Evolutionary conservation across 1,140 invertebrate species (phyloP), one percentile per base, ranked within the genome.

Genomic region (Ceratosolen fusciceps): DNA sequence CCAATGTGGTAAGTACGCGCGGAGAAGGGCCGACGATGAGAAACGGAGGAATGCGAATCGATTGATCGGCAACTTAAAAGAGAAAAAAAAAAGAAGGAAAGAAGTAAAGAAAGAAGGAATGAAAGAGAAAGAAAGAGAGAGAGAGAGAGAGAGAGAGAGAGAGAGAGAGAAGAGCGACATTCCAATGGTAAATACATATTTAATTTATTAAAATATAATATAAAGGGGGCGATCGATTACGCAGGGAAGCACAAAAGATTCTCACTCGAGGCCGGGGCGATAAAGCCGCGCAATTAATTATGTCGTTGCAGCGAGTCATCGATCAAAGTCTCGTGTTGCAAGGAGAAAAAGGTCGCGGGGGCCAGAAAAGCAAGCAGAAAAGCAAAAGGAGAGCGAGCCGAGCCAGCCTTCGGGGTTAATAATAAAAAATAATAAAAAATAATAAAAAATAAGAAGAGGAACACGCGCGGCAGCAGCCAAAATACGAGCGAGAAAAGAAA

Each of bases 291-390:
- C 58, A 54, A 74, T 74, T 74, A 74, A 74, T 74, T n/a, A 29
- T 29, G 34, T 74, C 56, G 37, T 29, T 21, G n/a, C 54, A 74
- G 34, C 26, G 37, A 74, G 10, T 60, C 72, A 74, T 74, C 56
- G 37, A 74, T 74, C 72, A 74, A 62, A 10, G 72, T 74, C 72
- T 62, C 39, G 3, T 3, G 49, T 71, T 71, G 54, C 68, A 71
- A n/a, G 24, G 60, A 65, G 16, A 21, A 65, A n/a, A 65, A 37
- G 2, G 31, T 21, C 31, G 16, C 16, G 54, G 14, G 12, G 54
- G 54, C 12, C 24, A 24, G 54, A 26, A 16, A 26, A 24, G n/a
- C 1, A n/a, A n/a, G n/a, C n/a, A n/a, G n/a, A n/a, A n/a, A n/a
- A n/a, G n/a, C n/a, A n/a, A n/a, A n/a, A n/a, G n/a, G n/a, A n/a